phyloP scores from a whole-genome alignment of 2,888 invertebrate genomes.

The Leptarthrus brevirostris region DNA sequence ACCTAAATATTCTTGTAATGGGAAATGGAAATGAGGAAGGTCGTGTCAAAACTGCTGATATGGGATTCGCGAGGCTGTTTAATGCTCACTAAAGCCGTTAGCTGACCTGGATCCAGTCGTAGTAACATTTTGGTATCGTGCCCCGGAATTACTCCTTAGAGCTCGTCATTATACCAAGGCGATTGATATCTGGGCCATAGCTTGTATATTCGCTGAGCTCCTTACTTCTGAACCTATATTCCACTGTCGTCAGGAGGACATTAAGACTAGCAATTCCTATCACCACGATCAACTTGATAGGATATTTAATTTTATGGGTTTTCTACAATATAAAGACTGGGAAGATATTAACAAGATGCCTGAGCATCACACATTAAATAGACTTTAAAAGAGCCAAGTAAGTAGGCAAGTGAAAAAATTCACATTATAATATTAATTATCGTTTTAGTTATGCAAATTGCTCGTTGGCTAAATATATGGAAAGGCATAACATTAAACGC shows the following conservation, averaged over 20 bases:
- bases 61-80: slow-evolving; percentile 98
- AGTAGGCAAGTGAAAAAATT: too few relatives aligned
- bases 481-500: slow-evolving; percentile 94
- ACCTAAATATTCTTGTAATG: slow-evolving; percentile 98
- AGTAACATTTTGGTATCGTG: slow-evolving; percentile 99
- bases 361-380: slow-evolving; percentile 94
- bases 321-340: slow-evolving; percentile 97
- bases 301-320: slow-evolving; percentile 99
- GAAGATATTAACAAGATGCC: slow-evolving; percentile 99
- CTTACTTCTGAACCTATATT: slow-evolving; percentile 99
- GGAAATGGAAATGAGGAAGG: slow-evolving; percentile 98
- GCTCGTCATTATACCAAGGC: slow-evolving; percentile 98
- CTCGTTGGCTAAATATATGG: slow-evolving; percentile 94
- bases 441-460: slow-evolving; percentile 81
- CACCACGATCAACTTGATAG: slow-evolving; percentile 98
- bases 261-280: slow-evolving; percentile 99
- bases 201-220: slow-evolving; percentile 99
- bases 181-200: slow-evolving; percentile 99
- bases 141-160: slow-evolving; percentile 93
- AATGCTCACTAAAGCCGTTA: slow-evolving; percentile 95
- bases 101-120: slow-evolving; percentile 99
- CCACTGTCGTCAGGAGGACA: slow-evolving; percentile 99
- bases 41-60: slow-evolving; percentile 97
- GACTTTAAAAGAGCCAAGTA: slow-evolving; percentile 96
- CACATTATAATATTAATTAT: too few relatives aligned